Evolutionary conservation across 2,888 invertebrate species (phyloP), one percentile per base, ranked within the genome.

Genomic region (Drosophila subquinaria): DNA sequence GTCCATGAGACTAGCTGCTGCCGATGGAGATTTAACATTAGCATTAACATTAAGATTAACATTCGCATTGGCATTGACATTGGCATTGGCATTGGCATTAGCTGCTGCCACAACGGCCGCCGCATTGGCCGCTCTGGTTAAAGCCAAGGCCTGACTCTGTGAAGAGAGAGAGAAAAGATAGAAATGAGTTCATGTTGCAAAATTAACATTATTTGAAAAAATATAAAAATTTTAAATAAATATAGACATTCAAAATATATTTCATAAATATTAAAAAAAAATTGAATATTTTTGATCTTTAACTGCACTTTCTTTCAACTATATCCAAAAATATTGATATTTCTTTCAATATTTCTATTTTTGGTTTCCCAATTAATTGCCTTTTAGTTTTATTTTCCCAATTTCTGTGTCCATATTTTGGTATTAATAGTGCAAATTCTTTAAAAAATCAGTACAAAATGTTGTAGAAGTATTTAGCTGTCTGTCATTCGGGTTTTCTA

Each of bases 81-180:
- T 93, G 87, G 93, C 88, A 75, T 93, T 93, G 82, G 93, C 85
- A 74, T 93, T 93, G 82, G 93, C 79, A 47, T 71, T 85, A 43
- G 82, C 90, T 53, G 90, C 90, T 23, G 91, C 91, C 35, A 88
- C 91, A 43, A 89, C 91, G 15, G 90, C 91, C 20, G 91, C 91
- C 57, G 91, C 90, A 76, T 90, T 90, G 43, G 90, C 90, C 36
- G 90, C 92, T 55, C 95, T 94, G 76, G 95, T 95, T 91, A 95
- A 92, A 68, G 95, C 95, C 92, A 95, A 92, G 57, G 95, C 95
- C 92, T 95, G 95, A 90, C 94, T 95, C 95, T 95, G 93, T 60
- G 93, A 82, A 81, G 66, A 66, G 63, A 74, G 71, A 89, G 45
- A 79, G 6, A 27, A 1, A 1, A 27, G 38, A 40, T 5, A 55